These are phyloP conservation scores for Solea solea DNA, from an alignment of 2,113 vertebrate species.

Conservation along the genomic window DNA sequence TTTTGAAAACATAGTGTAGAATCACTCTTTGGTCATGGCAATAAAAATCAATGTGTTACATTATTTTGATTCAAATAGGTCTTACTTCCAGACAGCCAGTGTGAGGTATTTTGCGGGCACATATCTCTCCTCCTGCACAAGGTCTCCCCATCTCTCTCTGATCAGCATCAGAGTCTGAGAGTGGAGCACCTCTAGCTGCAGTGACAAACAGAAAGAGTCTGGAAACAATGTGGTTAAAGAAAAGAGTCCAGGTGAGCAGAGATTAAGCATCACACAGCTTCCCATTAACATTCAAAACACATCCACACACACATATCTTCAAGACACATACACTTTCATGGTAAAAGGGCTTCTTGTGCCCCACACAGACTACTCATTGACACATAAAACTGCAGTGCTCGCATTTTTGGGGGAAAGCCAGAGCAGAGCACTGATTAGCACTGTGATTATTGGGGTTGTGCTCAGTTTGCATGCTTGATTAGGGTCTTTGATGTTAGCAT, in stretches of 20 bases:
- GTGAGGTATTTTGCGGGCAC: slow-evolving; percentile 94
- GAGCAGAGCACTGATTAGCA: slow-evolving; percentile 68
- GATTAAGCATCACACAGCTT: slow-evolving; percentile 36
- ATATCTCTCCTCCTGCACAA: slow-evolving; percentile 97
- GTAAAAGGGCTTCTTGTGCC: slow-evolving; percentile 66
- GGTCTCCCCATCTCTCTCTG: slow-evolving; percentile 98
- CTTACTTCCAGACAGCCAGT: slow-evolving; percentile 98
- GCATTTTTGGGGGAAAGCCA: slow-evolving; percentile 30
- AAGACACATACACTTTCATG: slow-evolving; percentile 37
- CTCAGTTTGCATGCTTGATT: slow-evolving; percentile 54
- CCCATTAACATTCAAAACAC: slow-evolving; percentile 59
- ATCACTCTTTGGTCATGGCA: background rate
- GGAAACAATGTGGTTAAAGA: slow-evolving; percentile 81
- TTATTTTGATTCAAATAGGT: background rate
- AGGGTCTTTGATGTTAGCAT: slow-evolving; percentile 47
- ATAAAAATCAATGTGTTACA: background rate
- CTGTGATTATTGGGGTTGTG: slow-evolving; percentile 56
- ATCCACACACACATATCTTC: slow-evolving; percentile 31
- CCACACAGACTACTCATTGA: slow-evolving; percentile 75
- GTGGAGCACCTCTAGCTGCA: slow-evolving; percentile 97
- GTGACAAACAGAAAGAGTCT: slow-evolving; percentile 98
- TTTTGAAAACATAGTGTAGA: background rate
- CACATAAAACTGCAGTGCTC: slow-evolving; percentile 37
- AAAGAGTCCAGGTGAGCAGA: slow-evolving; percentile 41
- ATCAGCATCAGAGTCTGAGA: slow-evolving; percentile 96